Conservation (phyloP, 2,797 vertebrate genomes). For the Pipistrellus kuhlii region DNA sequence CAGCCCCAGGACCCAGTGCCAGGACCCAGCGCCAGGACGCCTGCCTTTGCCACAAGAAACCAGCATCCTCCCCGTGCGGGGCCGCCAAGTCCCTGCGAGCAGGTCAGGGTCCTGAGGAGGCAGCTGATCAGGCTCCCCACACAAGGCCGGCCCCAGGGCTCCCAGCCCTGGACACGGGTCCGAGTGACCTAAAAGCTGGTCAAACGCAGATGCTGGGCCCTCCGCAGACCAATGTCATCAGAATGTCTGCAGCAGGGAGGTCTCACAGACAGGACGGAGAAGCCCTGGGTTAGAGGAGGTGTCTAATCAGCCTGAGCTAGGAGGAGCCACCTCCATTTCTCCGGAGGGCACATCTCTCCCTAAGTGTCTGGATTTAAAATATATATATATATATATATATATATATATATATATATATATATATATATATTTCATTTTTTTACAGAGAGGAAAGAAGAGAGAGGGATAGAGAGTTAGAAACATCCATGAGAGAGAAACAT, state of each 20-base stretch:
- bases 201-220: background rate
- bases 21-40: background rate
- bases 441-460: no score
- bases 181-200: background rate
- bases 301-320: background rate
- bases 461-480: no score
- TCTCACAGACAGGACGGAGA: background rate
- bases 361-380: background rate
- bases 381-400: no score
- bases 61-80: accelerated
- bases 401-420: no score
- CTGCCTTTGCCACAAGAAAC: accelerated
- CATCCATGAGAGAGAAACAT: no score
- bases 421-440: no score
- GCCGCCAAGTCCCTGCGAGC: background rate
- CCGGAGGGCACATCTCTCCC: background rate
- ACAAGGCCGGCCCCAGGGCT: background rate
- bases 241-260: background rate
- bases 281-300: background rate
- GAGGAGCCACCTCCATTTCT: background rate
- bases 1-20: background rate
- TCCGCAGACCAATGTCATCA: background rate
- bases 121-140: background rate
- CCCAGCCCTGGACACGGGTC: background rate
- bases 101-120: background rate